Conservation (phyloP, 1,140 invertebrate genomes). For the Macrocentrus cingulum region DNA sequence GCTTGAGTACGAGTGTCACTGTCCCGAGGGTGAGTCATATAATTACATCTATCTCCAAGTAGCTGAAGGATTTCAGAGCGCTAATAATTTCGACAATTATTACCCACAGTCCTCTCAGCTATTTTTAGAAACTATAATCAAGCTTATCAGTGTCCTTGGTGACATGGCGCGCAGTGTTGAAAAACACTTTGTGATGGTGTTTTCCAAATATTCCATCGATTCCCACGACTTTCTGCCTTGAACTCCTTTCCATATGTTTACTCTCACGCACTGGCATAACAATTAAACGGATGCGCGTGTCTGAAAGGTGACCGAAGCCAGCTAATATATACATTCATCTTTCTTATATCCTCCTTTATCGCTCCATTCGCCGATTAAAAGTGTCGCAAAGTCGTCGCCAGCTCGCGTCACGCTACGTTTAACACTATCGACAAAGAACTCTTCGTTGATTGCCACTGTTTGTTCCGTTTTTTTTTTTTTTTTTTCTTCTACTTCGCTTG, state of each 20-base stretch:
- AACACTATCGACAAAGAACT: slow-evolving; percentile 3
- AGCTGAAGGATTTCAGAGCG: not conserved
- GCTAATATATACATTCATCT: not conserved
- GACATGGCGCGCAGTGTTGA: too few relatives aligned
- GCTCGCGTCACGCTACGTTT: slow-evolving; percentile 2
- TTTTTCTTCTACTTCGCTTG: too few relatives aligned
- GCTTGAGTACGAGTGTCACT: slow-evolving; percentile 81
- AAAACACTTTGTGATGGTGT: too few relatives aligned
- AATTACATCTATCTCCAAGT: slow-evolving; percentile 10
- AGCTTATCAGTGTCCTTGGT: too few relatives aligned
- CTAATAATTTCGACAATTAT: slow-evolving; percentile 4
- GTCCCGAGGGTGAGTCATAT: slow-evolving; percentile 76
- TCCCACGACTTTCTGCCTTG: slow-evolving; percentile 25
- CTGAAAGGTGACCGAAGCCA: slow-evolving; percentile 17
- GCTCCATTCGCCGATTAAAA: not conserved
- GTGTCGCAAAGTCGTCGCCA: slow-evolving; percentile 3
- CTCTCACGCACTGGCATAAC: slow-evolving; percentile 14
- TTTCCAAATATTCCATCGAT: slow-evolving; percentile 16
- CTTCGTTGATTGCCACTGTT: not conserved
- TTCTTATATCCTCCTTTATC: not conserved
- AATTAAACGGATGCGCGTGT: slow-evolving; percentile 30
- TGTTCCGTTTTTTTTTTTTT: too few relatives aligned
- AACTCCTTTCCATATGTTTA: slow-evolving; percentile 19
- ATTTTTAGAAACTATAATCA: too few relatives aligned
- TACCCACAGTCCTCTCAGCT: not conserved